Percentiles rank a stretch among this genome's conserved stretches.
Evolutionary conservation across 2,888 invertebrate species (phyloP).

Genomic region (Agrotis exclamationis): DNA sequence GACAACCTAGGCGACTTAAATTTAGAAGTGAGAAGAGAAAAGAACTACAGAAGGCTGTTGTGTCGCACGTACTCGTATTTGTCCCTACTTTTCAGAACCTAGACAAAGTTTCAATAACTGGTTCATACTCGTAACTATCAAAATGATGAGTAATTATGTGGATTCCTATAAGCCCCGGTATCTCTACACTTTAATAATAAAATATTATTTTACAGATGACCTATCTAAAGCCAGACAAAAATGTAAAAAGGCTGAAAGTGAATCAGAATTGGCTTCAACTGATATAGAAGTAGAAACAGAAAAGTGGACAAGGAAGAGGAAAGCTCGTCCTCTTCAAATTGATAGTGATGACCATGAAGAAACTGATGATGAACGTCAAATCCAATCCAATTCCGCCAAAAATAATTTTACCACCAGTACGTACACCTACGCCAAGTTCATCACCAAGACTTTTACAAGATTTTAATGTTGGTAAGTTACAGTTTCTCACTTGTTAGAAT

Average conservation of each 20-base stretch:
- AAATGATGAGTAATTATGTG: no score
- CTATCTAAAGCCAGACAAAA: neutral
- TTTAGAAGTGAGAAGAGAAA: no score
- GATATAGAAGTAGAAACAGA: no score
- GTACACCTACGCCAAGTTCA: no score
- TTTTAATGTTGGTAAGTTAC: neutral
- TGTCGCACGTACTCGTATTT: no score
- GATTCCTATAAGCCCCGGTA: neutral
- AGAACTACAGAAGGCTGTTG: no score
- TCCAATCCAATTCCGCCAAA: no score
- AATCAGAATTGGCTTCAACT: neutral
- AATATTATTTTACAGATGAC: neutral
- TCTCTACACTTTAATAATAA: conserved; percentile 1
- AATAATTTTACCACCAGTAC: no score
- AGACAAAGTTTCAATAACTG: no score
- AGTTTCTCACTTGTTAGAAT: neutral
- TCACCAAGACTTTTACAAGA: neutral
- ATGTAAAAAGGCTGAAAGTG: conserved; percentile 1
- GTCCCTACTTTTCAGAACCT: no score
- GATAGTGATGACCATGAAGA: neutral
- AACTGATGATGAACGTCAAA: neutral
- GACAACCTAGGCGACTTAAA: no score
- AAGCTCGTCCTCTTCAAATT: neutral
- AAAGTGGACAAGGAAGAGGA: neutral
- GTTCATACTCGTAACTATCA: no score